Base-by-base conservation (phyloP, 1,140 invertebrate genomes). In the Euglossa dilemma region DNA sequence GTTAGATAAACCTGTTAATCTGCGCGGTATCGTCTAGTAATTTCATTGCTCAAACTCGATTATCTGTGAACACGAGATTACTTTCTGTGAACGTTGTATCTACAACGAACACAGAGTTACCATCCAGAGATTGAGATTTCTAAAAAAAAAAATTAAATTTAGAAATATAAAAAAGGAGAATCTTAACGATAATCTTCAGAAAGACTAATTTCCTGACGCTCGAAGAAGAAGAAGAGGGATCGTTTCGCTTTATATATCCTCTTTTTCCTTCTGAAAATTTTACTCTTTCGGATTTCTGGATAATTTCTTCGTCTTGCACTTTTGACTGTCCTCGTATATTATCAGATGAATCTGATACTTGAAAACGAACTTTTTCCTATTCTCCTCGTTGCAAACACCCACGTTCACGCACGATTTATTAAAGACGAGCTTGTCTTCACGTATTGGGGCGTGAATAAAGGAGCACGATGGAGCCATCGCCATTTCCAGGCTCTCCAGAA, bases 331-430 rank as follows among this genome's bases (percentile, higher is more conserved):
- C 54, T 75, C 63, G 36, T 89, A 90, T 73, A 90, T 83, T 28
- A 91, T 89, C 57, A 84, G 47, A 66, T 87, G 86, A 20, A 91
- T 90, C 28, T 80, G 66, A 85, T 88, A 88, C 47, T 83, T 87
- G 12, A 86, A 89, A 6, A 86, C 64, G 23, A 89, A 86, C 45
- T 47, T 43, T 45, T 54, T 83, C 52, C 59, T 78, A 43, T 69
- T 77, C 16, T 20, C 14, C 12, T 67, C 63, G 5, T 67, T 23
- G 9, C 59, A 2, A 52, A 72, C 50, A 28, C 18, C n/a, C 28
- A 20, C 7, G 14, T 56, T 28, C 4, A 43, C 25, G 14, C 25
- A 11, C 66, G 23, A 61, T 76, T 63, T 70, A 25, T 80, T 28
- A 43, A 84, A 87, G 16, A 85, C 69, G 3, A 90, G 61, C 71